phyloP scores from a whole-genome alignment of 1,140 invertebrate species.

The Zeugodacus cucurbitae region DNA sequence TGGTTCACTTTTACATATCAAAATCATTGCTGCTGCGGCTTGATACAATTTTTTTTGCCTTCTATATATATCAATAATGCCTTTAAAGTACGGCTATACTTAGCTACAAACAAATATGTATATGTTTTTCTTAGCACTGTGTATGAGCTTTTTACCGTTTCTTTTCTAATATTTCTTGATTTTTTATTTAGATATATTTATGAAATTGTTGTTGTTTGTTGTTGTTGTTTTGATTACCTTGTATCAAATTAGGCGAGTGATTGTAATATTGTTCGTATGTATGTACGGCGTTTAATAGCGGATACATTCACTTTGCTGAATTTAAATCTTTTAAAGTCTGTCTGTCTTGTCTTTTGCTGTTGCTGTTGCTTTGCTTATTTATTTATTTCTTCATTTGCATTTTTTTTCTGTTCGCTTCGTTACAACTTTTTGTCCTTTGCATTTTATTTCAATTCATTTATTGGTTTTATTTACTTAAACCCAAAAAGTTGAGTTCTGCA shows the following conservation, averaged over 20 bases:
- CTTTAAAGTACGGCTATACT: not conserved
- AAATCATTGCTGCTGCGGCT: not conserved
- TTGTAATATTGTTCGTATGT: not conserved
- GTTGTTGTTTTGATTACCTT: slow-evolving; percentile 29
- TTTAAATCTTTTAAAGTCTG: slow-evolving; percentile 7
- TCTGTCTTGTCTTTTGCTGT: not conserved
- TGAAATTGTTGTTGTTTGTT: not conserved
- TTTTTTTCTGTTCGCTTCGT: not conserved
- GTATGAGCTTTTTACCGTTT: not conserved
- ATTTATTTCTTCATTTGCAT: not conserved
- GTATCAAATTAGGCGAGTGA: slow-evolving; percentile 32
- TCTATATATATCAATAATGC: not conserved
- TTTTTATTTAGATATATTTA: slow-evolving; percentile 1
- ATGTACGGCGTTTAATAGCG: not conserved
- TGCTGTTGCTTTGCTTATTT: too few species aligned
- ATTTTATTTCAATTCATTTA: not conserved
- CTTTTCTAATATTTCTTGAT: not conserved
- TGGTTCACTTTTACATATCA: slow-evolving; percentile 13
- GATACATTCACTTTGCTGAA: slow-evolving; percentile 35
- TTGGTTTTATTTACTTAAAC: not conserved
- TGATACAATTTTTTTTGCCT: not conserved
- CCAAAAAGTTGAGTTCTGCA: not conserved
- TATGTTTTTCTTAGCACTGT: not conserved
- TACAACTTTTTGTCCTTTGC: slow-evolving; percentile 6
- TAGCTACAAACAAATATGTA: not conserved